These are phyloP conservation scores for Bilobella aurantiaca DNA, from an alignment of 1,140 invertebrate genomes.

Conservation along the genomic window DNA sequence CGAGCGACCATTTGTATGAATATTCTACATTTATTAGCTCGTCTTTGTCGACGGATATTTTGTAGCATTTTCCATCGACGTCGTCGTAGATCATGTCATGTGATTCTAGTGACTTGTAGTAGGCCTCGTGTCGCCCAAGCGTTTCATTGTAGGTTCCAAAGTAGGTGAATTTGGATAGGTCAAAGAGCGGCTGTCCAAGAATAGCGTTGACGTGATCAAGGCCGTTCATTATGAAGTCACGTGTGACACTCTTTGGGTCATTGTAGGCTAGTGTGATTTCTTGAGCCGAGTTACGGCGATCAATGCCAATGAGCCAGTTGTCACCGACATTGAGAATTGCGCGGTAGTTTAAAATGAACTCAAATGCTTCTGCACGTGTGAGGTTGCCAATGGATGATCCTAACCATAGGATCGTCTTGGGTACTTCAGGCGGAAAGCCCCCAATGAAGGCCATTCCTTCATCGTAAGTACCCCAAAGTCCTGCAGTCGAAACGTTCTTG, in stretches of 20 bases:
- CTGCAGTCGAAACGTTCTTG: neutral
- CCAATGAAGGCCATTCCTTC: neutral
- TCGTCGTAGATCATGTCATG: neutral
- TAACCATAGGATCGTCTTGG: neutral
- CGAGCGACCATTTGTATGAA: constrained; percentile 1
- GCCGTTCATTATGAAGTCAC: neutral
- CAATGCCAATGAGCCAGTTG: constrained; percentile 3
- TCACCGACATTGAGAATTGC: neutral
- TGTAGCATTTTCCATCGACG: neutral
- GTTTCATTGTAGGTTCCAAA: neutral
- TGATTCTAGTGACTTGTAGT: neutral
- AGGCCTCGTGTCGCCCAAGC: neutral
- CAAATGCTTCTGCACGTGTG: neutral
- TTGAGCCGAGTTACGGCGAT: neutral
- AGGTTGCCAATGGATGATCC: constrained; percentile 1
- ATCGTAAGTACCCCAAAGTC: constrained; percentile 1
- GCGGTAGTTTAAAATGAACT: neutral
- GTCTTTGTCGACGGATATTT: neutral
- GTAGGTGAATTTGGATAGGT: neutral
- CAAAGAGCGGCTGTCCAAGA: neutral
- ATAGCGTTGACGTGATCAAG: neutral
- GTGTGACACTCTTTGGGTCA: neutral
- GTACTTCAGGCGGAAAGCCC: neutral
- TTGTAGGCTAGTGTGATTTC: neutral
- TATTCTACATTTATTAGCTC: constrained; percentile 2